phyloP scores from a whole-genome alignment of 2,888 invertebrate genomes.

The Drosophila melanocephala region DNA sequence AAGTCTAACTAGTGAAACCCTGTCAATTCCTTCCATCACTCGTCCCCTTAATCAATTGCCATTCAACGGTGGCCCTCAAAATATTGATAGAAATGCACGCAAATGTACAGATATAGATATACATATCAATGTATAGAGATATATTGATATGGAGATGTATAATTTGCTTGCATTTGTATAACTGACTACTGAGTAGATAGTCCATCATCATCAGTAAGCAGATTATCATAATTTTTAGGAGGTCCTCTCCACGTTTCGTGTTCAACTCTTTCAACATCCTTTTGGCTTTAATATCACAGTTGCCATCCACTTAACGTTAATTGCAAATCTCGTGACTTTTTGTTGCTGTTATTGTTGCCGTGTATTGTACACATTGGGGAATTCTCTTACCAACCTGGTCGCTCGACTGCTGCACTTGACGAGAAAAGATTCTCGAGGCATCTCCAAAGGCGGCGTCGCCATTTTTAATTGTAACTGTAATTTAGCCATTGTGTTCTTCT shows the following conservation, averaged over 20 bases:
- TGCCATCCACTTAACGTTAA: constrained; percentile 60
- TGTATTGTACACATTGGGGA: constrained; percentile 8
- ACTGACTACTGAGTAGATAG: neutral
- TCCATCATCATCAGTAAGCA: neutral
- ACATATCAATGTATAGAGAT: too few relatives aligned
- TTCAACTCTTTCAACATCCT: neutral
- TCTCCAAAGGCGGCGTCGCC: constrained; percentile 56
- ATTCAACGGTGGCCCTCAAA: constrained; percentile 17
- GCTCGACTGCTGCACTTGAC: constrained; percentile 29
- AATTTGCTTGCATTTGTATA: neutral
- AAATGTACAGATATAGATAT: neutral
- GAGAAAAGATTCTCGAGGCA: constrained; percentile 45
- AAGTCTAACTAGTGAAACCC: constrained; percentile 11
- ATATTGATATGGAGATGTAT: neutral
- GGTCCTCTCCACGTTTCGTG: neutral
- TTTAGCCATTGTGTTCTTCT: constrained; percentile 75
- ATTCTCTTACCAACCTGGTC: constrained; percentile 4
- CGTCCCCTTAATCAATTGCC: neutral
- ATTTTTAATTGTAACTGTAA: constrained; percentile 81
- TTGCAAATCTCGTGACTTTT: constrained; percentile 53
- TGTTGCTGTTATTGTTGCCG: constrained; percentile 14
- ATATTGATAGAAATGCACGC: neutral
- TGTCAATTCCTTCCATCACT: neutral
- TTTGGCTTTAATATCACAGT: constrained; percentile 3
- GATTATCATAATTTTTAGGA: neutral